These are phyloP conservation scores for Phthorimaea operculella DNA, from an alignment of 1,140 invertebrate genomes.

Conservation along the genomic window DNA sequence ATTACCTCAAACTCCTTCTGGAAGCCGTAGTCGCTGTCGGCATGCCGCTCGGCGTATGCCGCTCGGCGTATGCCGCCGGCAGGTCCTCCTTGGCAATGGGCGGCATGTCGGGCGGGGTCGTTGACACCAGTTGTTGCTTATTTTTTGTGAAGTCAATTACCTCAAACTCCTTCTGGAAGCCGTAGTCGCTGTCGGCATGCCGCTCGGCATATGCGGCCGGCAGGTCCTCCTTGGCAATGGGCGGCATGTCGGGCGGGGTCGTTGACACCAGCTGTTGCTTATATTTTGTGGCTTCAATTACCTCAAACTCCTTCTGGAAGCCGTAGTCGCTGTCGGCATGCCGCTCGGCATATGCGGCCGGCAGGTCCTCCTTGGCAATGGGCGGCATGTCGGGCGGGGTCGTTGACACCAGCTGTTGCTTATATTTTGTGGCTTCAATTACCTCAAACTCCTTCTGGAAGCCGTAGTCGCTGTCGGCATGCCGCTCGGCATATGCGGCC, in stretches of 20 bases:
- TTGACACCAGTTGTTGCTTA: too few species aligned
- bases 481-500: conserved; percentile 80
- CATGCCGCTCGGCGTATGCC: conserved; percentile 84
- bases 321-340: conserved; percentile 89
- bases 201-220: conserved; percentile 79
- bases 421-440: too few species aligned
- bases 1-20: conserved; percentile 83
- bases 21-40: conserved; percentile 89
- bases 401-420: too few species aligned
- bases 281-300: too few species aligned
- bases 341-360: conserved; percentile 79
- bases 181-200: conserved; percentile 87
- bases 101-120: conserved; percentile 83
- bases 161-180: conserved; percentile 90
- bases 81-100: conserved; percentile 79
- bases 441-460: conserved; percentile 89
- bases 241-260: conserved; percentile 85
- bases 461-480: conserved; percentile 87
- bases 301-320: conserved; percentile 88
- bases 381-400: conserved; percentile 90
- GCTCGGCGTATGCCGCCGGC: conserved; percentile 78
- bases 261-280: too few species aligned
- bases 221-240: conserved; percentile 77
- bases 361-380: conserved; percentile 76
- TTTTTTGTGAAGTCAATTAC: conserved; percentile 31